A percentile compares a stretch with the other conserved stretches of the same genome.
Evolutionary conservation across 2,888 invertebrate species (phyloP).

Genomic region (Chelonus formosanus): DNA sequence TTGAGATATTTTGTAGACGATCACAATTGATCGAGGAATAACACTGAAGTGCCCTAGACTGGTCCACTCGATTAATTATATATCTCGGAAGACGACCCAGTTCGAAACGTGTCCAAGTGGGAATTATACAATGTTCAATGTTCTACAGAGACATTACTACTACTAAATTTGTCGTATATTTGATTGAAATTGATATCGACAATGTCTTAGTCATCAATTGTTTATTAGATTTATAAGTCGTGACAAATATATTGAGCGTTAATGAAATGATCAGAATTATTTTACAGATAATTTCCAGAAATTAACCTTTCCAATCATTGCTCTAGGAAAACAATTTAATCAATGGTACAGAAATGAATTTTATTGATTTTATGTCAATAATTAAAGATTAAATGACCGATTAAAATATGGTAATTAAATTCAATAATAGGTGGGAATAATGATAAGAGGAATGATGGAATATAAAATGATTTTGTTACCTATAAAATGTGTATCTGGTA

Average conservation of each 20-base stretch:
- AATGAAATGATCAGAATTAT: not conserved
- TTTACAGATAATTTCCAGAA: not conserved
- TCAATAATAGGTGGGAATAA: too few relatives aligned
- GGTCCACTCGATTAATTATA: constrained; percentile 35
- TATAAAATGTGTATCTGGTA: too few relatives aligned
- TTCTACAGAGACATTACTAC: constrained; percentile 7
- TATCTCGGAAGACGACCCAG: constrained; percentile 27
- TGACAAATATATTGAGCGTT: not conserved
- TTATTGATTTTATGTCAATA: too few relatives aligned
- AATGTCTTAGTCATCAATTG: not conserved
- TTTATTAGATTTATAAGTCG: too few relatives aligned
- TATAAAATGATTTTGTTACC: too few relatives aligned
- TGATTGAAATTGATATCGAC: constrained; percentile 4
- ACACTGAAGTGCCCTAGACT: constrained; percentile 25
- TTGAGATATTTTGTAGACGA: constrained; percentile 22
- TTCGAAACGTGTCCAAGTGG: constrained; percentile 27
- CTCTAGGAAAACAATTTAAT: too few relatives aligned
- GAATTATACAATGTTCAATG: constrained; percentile 25
- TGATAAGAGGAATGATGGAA: too few relatives aligned
- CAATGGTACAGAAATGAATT: too few relatives aligned
- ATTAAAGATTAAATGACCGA: too few relatives aligned
- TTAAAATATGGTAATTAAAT: too few relatives aligned
- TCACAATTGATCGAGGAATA: constrained; percentile 20
- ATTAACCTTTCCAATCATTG: too few relatives aligned
- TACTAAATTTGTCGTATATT: not conserved